Base-by-base conservation (phyloP, 2,113 vertebrate genomes). In the Maccullochella peelii region DNA sequence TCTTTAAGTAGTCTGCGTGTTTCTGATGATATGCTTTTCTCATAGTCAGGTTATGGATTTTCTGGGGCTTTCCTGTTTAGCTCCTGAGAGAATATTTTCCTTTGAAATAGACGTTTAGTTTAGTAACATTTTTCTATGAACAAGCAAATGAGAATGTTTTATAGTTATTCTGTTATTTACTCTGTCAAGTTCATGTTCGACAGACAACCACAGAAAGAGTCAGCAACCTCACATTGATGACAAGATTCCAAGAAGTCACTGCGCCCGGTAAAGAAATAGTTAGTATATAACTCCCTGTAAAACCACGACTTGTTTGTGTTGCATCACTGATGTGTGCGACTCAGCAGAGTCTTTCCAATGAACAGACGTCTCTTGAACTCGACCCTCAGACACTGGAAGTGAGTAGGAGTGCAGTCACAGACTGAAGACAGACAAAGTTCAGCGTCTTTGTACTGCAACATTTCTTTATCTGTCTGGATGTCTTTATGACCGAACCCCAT, bases 381-480 rank as follows among this genome's bases (percentile, higher is more conserved):
- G 44, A 42, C 40, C 38, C 15, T 44, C 52, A 88, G 88, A 74
- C 69, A 23, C 36, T 47, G 68, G 85, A 77, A 83, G 50, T 91
- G 88, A 89, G 86, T 69, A 77, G 65, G 47, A 65, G 72, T 21
- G 20, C 65, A 86, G 86, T 86, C 87, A 90, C 27, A 61, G 40
- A 30, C 79, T 59, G n/a, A 57, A 47, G 47, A 18, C 54, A 72
- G 42, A 52, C 6, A 5, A 57, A 42, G 42, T 30, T 72, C 21
- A 80, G 12, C 52, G 10, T 57, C 79, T 65, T 30, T 61, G 10
- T 15, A n/a, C 23, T 50, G 10, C 20, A 42, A 58, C 68, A 40
- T 42, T 65, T 49, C 47, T 36, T 74, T 71, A 49, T 61, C 21
- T 59, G 65, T 73, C 8, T 44, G 15, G 14, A 27, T 44, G 3